Evolutionary conservation across 1,140 invertebrate species (phyloP).

Genomic region (Caerostris extrusa): DNA sequence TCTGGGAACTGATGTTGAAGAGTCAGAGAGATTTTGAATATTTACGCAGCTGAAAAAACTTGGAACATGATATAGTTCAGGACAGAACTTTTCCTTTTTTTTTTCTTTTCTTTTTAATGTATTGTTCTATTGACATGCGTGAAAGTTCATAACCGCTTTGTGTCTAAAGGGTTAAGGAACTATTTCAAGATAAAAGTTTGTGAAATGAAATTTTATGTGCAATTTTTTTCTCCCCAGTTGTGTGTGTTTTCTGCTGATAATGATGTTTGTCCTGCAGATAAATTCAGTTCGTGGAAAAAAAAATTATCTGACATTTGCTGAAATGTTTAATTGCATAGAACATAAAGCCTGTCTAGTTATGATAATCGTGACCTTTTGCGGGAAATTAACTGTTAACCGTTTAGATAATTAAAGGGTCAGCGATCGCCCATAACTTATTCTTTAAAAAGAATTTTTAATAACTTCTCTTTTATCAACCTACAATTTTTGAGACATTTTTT

Average conservation of each 20-base stretch:
- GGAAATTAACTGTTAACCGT: no score
- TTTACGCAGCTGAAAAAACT: slow-evolving; percentile 40
- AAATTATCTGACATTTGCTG: slow-evolving; percentile 5
- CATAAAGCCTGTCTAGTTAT: no score
- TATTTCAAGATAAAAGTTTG: slow-evolving; percentile 29
- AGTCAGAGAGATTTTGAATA: slow-evolving; percentile 14
- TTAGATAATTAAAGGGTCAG: no score
- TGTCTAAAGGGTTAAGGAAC: slow-evolving; percentile 55
- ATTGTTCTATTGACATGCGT: slow-evolving; percentile 8
- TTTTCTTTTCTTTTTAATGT: neutral
- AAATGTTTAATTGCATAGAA: neutral
- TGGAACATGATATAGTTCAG: slow-evolving; percentile 33
- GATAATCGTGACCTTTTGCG: no score
- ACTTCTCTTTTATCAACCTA: no score
- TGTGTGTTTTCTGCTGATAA: neutral
- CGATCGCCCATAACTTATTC: no score
- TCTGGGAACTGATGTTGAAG: neutral
- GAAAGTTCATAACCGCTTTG: slow-evolving; percentile 44
- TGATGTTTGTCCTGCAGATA: slow-evolving; percentile 26
- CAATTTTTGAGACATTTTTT: no score
- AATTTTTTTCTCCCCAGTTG: neutral
- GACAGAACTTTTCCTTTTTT: neutral
- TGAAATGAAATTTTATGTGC: neutral
- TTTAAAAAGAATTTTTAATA: no score
- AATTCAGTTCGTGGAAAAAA: neutral